Evolutionary conservation across 1,140 invertebrate genomes (phyloP), one percentile per base, ranked within the genome.

Genomic region (Ectropis grisescens): DNA sequence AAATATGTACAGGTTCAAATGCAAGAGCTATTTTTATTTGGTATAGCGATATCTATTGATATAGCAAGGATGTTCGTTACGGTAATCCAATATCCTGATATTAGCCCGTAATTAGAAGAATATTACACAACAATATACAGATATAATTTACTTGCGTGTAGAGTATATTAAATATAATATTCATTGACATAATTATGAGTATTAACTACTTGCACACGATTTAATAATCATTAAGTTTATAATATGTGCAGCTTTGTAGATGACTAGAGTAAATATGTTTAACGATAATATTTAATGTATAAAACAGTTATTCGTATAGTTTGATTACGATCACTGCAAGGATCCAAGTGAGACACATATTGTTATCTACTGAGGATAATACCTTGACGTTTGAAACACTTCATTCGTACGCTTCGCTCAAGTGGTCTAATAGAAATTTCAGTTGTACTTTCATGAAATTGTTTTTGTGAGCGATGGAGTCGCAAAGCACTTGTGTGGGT

Each of bases 371-470:
- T 40, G 71, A 75, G 71, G 70, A 65, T 71, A 75, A 58, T 71
- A 71, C 66, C 27, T 62, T 69, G 66, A 71, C 60, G 13, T 33
- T 38, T 49, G 61, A 65, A 53, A 62, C 19, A 49, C 35, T 50
- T 70, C 60, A 87, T 60, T 85, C 84, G 66, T 86, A 87, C 28
- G 85, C 81, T 60, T 86, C 83, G 71, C 85, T 87, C 60, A 86
- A 57, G 52, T 85, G 76, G 53, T 86, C 85, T 65, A 87, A 82
- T 46, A 85, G 74, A 57, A 85, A 86, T 57, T 81, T 84, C 48
- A 86, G 74, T 61, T 80, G 82, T 29, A 61, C 69, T 58, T 81
- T 75, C 62, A 84, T 83, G 58, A 74, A 82, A 54, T 52, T 65
- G 26, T 80, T 82, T 52, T 79, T 81, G 52, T 82, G 65, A 46